phyloP scores from a whole-genome alignment of 1,140 invertebrate genomes.

The Hypsibius dujardini region DNA sequence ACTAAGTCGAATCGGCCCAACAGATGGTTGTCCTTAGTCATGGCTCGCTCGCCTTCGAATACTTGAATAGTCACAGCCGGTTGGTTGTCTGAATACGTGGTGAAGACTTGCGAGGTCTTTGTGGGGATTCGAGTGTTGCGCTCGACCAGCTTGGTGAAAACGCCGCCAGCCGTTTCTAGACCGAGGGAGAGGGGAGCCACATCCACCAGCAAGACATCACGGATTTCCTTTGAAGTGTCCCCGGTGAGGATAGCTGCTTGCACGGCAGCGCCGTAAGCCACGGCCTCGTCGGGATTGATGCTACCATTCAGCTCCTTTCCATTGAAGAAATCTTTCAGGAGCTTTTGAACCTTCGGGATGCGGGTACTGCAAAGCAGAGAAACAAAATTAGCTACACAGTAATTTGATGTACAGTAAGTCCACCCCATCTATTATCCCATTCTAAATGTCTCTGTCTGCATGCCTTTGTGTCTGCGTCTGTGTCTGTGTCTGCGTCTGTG shows the following conservation, averaged over 20 bases:
- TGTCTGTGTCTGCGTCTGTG: too few species aligned
- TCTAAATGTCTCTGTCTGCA: too few species aligned
- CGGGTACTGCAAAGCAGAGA: too few species aligned
- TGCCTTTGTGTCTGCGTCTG: too few species aligned
- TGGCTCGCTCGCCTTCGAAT: constrained; percentile 67
- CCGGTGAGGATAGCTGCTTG: constrained; percentile 27
- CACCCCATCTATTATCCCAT: too few species aligned
- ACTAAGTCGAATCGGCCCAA: constrained; percentile 82
- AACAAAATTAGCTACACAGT: too few species aligned
- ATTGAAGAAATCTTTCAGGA: constrained; percentile 29
- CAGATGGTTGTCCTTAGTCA: constrained; percentile 79
- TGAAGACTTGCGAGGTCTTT: constrained; percentile 30
- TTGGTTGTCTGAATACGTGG: constrained; percentile 33
- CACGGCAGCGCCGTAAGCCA: constrained; percentile 34
- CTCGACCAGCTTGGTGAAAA: constrained; percentile 23
- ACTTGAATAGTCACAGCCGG: constrained; percentile 28
- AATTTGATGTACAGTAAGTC: too few species aligned
- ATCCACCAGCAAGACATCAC: constrained; percentile 14
- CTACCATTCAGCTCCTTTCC: constrained; percentile 29
- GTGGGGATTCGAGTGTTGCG: constrained; percentile 31
- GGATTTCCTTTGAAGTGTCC: constrained; percentile 20
- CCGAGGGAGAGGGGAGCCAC: constrained; percentile 14
- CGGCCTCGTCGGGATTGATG: constrained; percentile 35
- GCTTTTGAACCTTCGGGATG: constrained; percentile 31
- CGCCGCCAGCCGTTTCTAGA: constrained; percentile 30